These are phyloP conservation scores for Aplysina aerophoba DNA, from an alignment of 37 sponge, comb jelly and placozoan species.

Conservation along the genomic window DNA sequence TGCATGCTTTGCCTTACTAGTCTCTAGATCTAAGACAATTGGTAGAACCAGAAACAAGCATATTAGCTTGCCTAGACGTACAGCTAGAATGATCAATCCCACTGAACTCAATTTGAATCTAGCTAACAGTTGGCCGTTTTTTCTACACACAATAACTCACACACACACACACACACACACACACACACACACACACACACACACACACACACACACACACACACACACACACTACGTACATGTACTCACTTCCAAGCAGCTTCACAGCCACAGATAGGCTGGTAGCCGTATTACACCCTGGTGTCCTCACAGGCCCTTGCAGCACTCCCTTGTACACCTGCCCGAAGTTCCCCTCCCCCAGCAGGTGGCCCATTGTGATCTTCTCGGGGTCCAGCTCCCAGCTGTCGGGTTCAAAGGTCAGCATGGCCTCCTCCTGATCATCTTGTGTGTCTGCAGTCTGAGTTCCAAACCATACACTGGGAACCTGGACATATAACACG, in stretches of 20 bases:
- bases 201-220: constrained; percentile 8
- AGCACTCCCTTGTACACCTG: constrained; percentile 26
- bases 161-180: background rate
- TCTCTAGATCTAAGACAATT: too few species aligned
- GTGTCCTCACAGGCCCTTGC: constrained; percentile 18
- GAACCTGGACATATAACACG: too few species aligned
- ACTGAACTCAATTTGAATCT: too few species aligned
- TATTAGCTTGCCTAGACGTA: too few species aligned
- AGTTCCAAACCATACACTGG: too few species aligned
- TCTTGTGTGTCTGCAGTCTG: background rate
- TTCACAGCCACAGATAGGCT: constrained; percentile 25
- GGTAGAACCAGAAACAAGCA: too few species aligned
- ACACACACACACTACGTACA: background rate
- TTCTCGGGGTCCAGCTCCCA: constrained; percentile 18
- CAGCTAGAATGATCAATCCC: too few species aligned
- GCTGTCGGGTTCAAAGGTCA: constrained; percentile 6
- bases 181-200: background rate
- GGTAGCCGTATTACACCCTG: constrained; percentile 6
- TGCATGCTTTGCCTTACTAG: too few species aligned
- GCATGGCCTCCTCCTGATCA: background rate
- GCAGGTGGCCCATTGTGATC: constrained; percentile 18
- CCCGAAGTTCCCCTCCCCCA: constrained; percentile 27
- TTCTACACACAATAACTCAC: background rate
- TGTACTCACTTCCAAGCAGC: constrained; percentile 16
- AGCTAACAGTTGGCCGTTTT: too few species aligned